These are phyloP conservation scores for Cephalopholis sonnerati DNA, from an alignment of 2,113 vertebrate genomes.

Conservation along the genomic window DNA sequence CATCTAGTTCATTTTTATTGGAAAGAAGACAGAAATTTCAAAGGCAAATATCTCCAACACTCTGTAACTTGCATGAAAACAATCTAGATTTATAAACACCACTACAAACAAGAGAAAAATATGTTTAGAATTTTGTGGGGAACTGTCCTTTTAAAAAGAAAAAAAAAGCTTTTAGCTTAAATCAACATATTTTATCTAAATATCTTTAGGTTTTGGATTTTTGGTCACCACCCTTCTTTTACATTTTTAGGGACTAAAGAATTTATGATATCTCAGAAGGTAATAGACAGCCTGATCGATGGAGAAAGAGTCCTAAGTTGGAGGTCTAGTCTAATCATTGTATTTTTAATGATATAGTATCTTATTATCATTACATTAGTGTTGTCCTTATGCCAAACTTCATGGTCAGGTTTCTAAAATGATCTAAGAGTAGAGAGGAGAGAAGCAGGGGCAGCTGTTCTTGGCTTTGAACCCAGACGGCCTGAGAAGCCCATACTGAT, in stretches of 20 bases:
- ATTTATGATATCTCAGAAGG: neutral
- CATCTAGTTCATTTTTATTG: no score
- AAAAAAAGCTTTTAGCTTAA: no score
- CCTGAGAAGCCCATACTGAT: neutral
- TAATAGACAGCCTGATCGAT: neutral
- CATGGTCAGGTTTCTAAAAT: slow-evolving; percentile 6
- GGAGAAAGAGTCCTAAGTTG: neutral
- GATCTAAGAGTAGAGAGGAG: neutral
- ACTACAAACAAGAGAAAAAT: no score
- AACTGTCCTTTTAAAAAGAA: no score
- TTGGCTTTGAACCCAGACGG: neutral
- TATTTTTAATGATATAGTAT: slow-evolving; percentile 2
- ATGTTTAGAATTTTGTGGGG: no score
- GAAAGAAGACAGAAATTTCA: no score
- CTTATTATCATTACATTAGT: slow-evolving; percentile 4
- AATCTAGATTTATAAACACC: no score
- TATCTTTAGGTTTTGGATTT: neutral
- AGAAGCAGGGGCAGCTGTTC: neutral
- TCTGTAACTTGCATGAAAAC: no score
- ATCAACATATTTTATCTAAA: neutral
- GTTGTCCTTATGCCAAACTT: neutral
- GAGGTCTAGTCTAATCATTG: neutral
- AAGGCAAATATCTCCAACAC: no score
- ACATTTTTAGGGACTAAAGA: neutral
- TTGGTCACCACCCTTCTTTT: no score